Base-by-base conservation (phyloP, 2,888 invertebrate species). In the Gisinianus flammeolus region DNA sequence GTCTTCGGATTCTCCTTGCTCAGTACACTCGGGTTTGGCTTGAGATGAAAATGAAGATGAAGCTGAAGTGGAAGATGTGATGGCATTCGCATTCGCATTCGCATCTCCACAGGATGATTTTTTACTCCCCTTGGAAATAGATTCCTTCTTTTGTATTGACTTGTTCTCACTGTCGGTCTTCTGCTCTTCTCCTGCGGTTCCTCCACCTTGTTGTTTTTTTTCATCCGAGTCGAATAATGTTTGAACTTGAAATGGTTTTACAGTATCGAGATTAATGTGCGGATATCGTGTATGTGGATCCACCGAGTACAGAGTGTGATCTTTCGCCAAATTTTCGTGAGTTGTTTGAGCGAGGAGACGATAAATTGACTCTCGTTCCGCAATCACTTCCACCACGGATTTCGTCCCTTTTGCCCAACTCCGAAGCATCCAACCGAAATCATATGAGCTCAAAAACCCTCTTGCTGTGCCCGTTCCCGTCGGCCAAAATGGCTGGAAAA, bases 401-500 rank as follows among this genome's bases (percentile, higher is more conserved):
- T 85, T 85, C 35, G 86, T 85, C 8, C 87, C 87, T 54, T 87
- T 86, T 0, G 88, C 87, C 87, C 88, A 89, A 71, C 87, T 86
- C 67, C 87, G 85, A 68, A 89, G 86, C 87, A 89, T 88, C 90
- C 90, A 90, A 1, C 88, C 89, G 2, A 89, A 86, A 85, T 90
- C 90, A 82, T 89, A 86, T 0, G 88, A 88, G 52, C 89, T 87
- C 19, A 90, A 86, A 83, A 90, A 90, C 1, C 90, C 90, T 68
- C 90, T 86, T 1, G 89, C 90, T 85, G 88, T 88, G 1, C 90
- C 90, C 19, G 89, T 88, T 0, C 90, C 90, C 19, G 89, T 89
- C 0, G 90, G 90, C 90, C 90, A 90, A 86, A 90, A 90, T 0
- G 85, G 85, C 83, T 85, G 62, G 16, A 83, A 81, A 44, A n/a